Conservation (phyloP, 2,797 vertebrate species). For the Oreortyx pictus region DNA sequence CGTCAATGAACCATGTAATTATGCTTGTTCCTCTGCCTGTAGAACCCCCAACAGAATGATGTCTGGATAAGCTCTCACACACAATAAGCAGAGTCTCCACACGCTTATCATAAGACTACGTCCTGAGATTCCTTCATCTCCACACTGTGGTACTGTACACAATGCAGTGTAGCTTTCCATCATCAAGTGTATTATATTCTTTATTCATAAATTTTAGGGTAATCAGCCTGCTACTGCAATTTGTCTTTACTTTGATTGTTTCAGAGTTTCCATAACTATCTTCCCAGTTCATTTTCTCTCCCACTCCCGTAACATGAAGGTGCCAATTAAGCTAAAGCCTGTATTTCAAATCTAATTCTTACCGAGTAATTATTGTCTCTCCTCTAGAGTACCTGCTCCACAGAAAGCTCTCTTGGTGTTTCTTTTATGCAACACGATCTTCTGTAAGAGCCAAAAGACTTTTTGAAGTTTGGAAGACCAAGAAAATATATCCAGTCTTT, state of each 20-base stretch:
- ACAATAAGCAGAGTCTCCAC: neutral
- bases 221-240: neutral
- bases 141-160: accelerated
- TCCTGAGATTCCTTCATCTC: neutral
- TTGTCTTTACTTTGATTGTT: neutral
- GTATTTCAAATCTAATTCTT: neutral
- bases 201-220: neutral
- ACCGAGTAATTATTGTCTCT: neutral
- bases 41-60: neutral
- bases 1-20: neutral
- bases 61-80: neutral
- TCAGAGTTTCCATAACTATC: neutral
- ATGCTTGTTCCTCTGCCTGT: neutral
- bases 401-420: neutral
- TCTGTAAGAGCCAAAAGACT: neutral
- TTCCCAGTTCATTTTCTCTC: neutral
- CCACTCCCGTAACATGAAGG: neutral
- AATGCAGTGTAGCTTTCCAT: neutral
- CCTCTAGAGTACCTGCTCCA: neutral
- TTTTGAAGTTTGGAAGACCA: neutral
- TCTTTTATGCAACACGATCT: neutral
- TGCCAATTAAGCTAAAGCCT: neutral
- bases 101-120: neutral
- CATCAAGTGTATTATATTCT: neutral
- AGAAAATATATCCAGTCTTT: neutral